These are phyloP conservation scores for Eclectus roratus DNA, from an alignment of 2,113 vertebrate species.

Conservation along the genomic window DNA sequence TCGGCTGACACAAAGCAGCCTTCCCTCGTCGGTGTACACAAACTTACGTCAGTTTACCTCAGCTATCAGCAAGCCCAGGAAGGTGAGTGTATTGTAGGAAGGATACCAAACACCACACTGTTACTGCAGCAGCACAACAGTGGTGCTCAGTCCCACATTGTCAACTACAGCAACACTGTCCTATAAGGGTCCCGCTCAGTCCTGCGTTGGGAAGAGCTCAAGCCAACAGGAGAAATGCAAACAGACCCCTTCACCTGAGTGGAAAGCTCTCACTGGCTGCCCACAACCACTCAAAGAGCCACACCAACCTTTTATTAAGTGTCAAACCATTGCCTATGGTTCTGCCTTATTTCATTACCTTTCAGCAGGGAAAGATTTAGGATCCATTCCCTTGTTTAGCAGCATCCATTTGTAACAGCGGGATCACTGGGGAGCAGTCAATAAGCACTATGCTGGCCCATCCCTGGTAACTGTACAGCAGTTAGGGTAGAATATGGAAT, in stretches of 20 bases:
- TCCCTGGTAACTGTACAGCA: background rate
- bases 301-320: background rate
- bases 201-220: background rate
- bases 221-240: background rate
- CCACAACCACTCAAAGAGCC: background rate
- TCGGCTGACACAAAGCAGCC: background rate
- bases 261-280: background rate
- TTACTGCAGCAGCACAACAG: background rate
- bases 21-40: accelerated
- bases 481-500: slow-evolving; percentile 46
- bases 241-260: accelerated
- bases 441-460: background rate
- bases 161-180: background rate
- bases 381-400: slow-evolving; percentile 31
- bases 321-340: background rate
- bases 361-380: slow-evolving; percentile 49
- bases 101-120: background rate
- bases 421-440: slow-evolving; percentile 44
- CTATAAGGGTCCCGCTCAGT: background rate
- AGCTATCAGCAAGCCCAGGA: background rate
- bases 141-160: background rate
- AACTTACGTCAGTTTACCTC: accelerated
- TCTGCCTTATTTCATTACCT: background rate
- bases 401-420: slow-evolving; percentile 1
- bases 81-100: background rate